These are phyloP conservation scores for Mandrillus leucophaeus DNA, from an alignment of 2,113 vertebrate species.

Conservation along the genomic window DNA sequence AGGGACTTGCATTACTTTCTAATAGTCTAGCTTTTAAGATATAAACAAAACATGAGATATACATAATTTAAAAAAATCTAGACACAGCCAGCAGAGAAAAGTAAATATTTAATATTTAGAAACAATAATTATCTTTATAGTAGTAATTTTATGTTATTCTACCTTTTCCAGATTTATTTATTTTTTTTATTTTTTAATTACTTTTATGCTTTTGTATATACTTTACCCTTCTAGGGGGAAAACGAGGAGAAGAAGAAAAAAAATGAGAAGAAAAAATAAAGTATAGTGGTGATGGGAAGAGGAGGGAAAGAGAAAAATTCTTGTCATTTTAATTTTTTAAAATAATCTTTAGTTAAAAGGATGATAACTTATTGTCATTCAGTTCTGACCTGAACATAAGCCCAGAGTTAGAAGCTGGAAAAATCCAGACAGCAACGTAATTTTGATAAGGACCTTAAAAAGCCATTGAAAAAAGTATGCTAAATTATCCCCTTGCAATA, in stretches of 20 bases:
- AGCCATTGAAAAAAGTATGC: not conserved
- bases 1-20: not conserved
- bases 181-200: not conserved
- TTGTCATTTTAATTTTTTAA: not conserved
- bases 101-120: not conserved
- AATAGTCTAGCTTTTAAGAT: not conserved
- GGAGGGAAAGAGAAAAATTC: not conserved
- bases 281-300: not conserved
- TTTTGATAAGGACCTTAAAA: not conserved
- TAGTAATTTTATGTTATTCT: not conserved
- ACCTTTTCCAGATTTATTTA: not conserved
- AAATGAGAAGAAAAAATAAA: not conserved
- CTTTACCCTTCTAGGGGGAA: not conserved
- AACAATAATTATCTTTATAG: not conserved
- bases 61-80: not conserved
- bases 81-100: not conserved
- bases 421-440: not conserved
- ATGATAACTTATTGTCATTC: not conserved
- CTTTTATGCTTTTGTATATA: not conserved
- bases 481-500: not conserved
- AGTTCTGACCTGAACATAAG: not conserved
- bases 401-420: not conserved
- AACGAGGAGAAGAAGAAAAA: not conserved
- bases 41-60: not conserved
- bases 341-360: not conserved